A percentile compares a stretch with the other conserved stretches of the same genome.
Evolutionary conservation across 2,888 invertebrate genomes (phyloP).

Genomic region (Perdita meconis): DNA sequence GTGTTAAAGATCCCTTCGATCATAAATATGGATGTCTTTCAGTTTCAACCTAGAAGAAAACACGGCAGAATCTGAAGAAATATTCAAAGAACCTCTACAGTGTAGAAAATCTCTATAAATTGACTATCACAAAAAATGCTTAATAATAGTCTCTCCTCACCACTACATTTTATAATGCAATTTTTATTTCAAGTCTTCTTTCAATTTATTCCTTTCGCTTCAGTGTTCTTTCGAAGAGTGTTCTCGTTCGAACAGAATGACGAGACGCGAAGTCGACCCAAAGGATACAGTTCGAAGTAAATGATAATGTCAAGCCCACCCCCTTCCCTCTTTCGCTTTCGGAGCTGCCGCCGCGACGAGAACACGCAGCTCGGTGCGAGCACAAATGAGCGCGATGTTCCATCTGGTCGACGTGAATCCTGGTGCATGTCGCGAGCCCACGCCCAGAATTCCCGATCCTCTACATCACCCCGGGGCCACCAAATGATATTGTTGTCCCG

Average conservation of each 20-base stretch:
- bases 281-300: conserved; percentile 24
- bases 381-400: conserved; percentile 78
- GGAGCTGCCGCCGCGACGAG: conserved; percentile 52
- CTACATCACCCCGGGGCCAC: conserved; percentile 75
- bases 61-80: too few species aligned
- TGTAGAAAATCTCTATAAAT: too few species aligned
- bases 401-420: conserved; percentile 72
- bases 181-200: too few species aligned
- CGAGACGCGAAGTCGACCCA: too few species aligned
- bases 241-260: neutral
- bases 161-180: too few species aligned
- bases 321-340: conserved; percentile 45
- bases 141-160: too few species aligned
- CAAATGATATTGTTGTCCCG: conserved; percentile 76
- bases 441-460: conserved; percentile 78
- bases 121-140: too few species aligned
- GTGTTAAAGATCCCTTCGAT: neutral
- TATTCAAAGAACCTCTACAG: too few species aligned
- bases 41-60: too few species aligned
- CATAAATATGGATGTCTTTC: too few species aligned
- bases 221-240: neutral
- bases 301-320: conserved; percentile 61
- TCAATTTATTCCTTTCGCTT: too few species aligned
- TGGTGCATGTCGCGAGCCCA: conserved; percentile 78
- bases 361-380: conserved; percentile 64